phyloP scores from a whole-genome alignment of 2,797 vertebrate species.

The Spea hammondii region DNA sequence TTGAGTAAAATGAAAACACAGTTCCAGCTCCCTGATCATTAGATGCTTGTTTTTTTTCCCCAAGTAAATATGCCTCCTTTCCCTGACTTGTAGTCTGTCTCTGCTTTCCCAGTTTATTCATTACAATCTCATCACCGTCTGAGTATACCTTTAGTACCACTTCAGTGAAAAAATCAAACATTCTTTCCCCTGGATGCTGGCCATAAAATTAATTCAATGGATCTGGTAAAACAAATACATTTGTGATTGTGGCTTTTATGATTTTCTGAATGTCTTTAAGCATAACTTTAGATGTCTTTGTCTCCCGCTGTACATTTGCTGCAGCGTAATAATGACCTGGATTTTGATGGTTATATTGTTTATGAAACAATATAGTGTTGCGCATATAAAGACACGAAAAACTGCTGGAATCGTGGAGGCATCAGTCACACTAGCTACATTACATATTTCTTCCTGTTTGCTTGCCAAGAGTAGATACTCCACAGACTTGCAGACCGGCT shows the following conservation, averaged over 20 bases:
- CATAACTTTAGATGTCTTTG: constrained; percentile 49
- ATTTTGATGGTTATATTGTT: constrained; percentile 50
- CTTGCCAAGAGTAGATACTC: neutral
- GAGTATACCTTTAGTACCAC: constrained; percentile 44
- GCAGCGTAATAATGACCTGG: constrained; percentile 37
- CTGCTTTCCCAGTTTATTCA: constrained; percentile 20
- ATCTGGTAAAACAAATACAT: constrained; percentile 50
- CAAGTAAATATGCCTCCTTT: constrained; percentile 35
- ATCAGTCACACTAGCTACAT: neutral
- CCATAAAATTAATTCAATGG: constrained; percentile 51
- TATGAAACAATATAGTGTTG: constrained; percentile 41
- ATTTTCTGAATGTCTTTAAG: constrained; percentile 52
- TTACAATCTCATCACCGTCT: constrained; percentile 33
- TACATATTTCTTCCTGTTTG: neutral
- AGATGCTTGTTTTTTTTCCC: constrained; percentile 17
- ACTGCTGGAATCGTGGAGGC: neutral
- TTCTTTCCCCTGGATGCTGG: constrained; percentile 51
- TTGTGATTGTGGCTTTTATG: constrained; percentile 50
- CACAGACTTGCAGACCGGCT: no score
- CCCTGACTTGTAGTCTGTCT: constrained; percentile 24
- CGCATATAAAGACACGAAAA: constrained; percentile 18
- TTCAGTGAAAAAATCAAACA: constrained; percentile 46
- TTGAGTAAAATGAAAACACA: constrained; percentile 28
- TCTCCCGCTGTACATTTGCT: constrained; percentile 14
- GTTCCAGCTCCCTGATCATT: constrained; percentile 27